Base-by-base conservation (phyloP, 2,113 vertebrate species). In the Butorides virescens region DNA sequence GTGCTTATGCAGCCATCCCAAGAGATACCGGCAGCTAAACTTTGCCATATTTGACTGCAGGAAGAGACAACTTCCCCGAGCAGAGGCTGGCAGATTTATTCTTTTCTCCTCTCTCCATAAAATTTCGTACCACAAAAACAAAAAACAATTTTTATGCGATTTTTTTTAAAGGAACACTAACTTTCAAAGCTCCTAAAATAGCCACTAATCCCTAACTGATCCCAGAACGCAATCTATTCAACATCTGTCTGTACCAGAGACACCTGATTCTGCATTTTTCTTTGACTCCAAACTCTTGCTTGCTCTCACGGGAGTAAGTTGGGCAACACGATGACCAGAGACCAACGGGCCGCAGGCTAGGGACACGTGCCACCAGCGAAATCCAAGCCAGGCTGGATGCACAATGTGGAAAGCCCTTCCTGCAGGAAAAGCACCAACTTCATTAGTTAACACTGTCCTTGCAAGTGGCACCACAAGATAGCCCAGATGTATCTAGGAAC, bases 111-210 rank as follows among this genome's bases (percentile, higher is more conserved):
- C 22, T 71, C 58, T 37, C 70, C 39, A 32, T 72, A 85, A 82
- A 67, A 50, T 13, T 86, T 53, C 44, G 15, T 39, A 88, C 5
- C 16, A 47, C 15, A 78, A 78, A 63, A 76, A 13, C 4, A n/a
- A 30, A 58, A 39, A 22, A 0, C 7, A 18, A 20, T 14, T 23
- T 62, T 66, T 15, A 65, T 56, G 34, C 7, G 1, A 16, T 0
- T 8, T 7, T 20, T 75, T 78, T 72, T 78, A 39, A 6, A 83
- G 58, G 19, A 88, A 56, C 73, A 55, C 30, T 78, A 65, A 59
- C 15, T 72, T 44, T 37, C 55, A 74, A 82, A 68, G 30, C 36
- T 88, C 30, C 13, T 12, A 70, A 36, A 49, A 37, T 5, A 90
- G 46, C 39, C 59, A 46, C 46, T 85, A 42, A 86, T 79, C 27